Conservation (phyloP, 2,797 vertebrate genomes). For the Danionella dracula region DNA sequence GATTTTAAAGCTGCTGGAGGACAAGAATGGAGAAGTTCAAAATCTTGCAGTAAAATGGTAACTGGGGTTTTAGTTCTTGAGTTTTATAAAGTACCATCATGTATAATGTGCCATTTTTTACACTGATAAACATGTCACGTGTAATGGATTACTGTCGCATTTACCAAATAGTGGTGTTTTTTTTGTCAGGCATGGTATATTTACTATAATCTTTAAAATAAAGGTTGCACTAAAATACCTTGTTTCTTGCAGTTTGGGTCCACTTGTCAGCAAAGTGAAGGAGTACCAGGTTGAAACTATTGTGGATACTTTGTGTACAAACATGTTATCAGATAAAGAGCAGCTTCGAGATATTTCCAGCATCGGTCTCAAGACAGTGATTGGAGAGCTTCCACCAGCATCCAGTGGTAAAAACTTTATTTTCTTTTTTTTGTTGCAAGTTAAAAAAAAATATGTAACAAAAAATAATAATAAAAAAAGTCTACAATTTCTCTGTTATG, state of each 20-base stretch:
- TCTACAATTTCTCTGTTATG: too few species aligned
- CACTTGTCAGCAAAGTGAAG: conserved; percentile 98
- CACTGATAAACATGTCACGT: too few species aligned
- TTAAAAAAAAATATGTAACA: too few species aligned
- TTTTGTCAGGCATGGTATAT: too few species aligned
- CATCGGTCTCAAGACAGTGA: conserved; percentile 98
- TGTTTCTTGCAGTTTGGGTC: conserved; percentile 78
- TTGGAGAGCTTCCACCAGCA: conserved; percentile 94
- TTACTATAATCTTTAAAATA: too few species aligned
- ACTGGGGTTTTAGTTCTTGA: too few species aligned
- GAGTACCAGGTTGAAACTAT: conserved; percentile 99
- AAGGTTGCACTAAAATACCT: not conserved
- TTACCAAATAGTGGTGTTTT: too few species aligned
- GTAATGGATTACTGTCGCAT: too few species aligned
- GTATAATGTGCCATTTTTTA: too few species aligned
- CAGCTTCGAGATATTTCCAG: conserved; percentile 97
- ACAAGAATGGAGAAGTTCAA: conserved; percentile 98
- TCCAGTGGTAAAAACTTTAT: conserved; percentile 84
- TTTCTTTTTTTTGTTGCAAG: too few species aligned
- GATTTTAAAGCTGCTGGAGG: conserved; percentile 96
- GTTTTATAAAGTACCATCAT: too few species aligned
- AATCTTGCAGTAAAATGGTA: conserved; percentile 98
- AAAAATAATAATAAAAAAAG: too few species aligned
- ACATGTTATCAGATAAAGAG: conserved; percentile 99
- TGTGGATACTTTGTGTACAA: conserved; percentile 97